Conservation (phyloP, 2,113 vertebrate genomes). For the Embiotoca jacksoni region DNA sequence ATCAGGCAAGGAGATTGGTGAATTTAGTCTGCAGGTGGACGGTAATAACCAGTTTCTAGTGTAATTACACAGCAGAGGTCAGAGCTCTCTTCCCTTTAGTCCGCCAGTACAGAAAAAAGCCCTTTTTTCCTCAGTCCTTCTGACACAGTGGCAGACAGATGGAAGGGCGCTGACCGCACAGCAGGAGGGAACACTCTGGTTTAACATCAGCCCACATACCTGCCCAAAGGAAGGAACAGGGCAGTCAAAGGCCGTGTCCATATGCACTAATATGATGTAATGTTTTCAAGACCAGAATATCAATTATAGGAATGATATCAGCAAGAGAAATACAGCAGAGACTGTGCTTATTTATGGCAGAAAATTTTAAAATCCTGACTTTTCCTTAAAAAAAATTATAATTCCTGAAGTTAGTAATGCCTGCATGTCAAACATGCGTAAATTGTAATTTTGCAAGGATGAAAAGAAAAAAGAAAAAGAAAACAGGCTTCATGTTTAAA, state of each 20-base stretch:
- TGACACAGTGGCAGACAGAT: slow-evolving; percentile 57
- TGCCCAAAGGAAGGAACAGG: slow-evolving; percentile 31
- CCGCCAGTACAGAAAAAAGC: slow-evolving; percentile 4
- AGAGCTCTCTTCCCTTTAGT: slow-evolving; percentile 48
- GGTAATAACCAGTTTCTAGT: slow-evolving; percentile 47
- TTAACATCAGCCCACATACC: slow-evolving; percentile 63
- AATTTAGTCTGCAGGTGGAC: slow-evolving; percentile 45
- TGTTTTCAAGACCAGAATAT: slow-evolving; percentile 32
- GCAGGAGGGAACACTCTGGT: slow-evolving; percentile 39
- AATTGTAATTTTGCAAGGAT: slow-evolving; percentile 25
- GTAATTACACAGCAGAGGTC: slow-evolving; percentile 69
- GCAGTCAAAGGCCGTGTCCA: background rate
- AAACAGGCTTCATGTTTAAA: slow-evolving; percentile 37
- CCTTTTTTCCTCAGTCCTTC: slow-evolving; percentile 42
- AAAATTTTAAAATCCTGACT: background rate
- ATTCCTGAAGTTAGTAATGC: background rate
- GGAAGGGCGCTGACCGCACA: slow-evolving; percentile 60
- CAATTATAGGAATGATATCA: slow-evolving; percentile 4
- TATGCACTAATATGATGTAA: slow-evolving; percentile 1
- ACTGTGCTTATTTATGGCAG: background rate
- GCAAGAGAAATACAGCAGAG: background rate
- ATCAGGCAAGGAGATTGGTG: slow-evolving; percentile 31
- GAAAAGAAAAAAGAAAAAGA: slow-evolving; percentile 29
- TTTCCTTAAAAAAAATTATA: background rate
- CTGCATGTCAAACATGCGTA: background rate